Evolutionary conservation across 2,797 vertebrate genomes (phyloP), one percentile per base, ranked within the genome.

Genomic region (Cephalopachus bancanus): DNA sequence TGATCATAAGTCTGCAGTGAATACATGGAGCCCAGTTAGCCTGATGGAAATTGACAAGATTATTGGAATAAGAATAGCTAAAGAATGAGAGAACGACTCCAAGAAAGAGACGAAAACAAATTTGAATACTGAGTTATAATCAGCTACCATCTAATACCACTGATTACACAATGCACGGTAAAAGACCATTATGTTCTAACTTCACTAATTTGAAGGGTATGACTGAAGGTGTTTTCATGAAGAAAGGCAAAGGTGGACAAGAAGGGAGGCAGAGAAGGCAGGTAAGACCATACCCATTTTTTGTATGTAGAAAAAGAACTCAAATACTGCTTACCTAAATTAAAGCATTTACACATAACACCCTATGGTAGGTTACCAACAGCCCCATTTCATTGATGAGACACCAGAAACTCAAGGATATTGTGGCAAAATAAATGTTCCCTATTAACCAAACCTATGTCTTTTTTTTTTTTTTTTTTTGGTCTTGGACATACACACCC

Each of bases 51-150:
- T 64, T 85, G 92, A 83, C 12, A 91, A 78, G 62, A 72, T 53
- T 96, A 97, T 89, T 30, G 57, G 83, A 57, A 71, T 89, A 88
- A 92, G n/a, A 62, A 62, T 24, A 84, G 20, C 65, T 79, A 30
- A 71, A 65, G 14, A 33, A 83, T 85, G 6, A 83, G 49, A 96
- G 59, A 92, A 64, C 88, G 60, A 83, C 16, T 78, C 1, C 5
- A 55, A 90, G 14, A 83, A 5, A 60, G 64, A 75, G 10, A 55
- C 1, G 91, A 59, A 96, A 80, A 12, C n/a, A 87, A 87, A 84
- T 92, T 17, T 55, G 49, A 75, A 51, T 92, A 88, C 28, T 90
- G 53, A 84, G 37, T 79, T 88, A 51, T 59, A 95, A 84, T 87
- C 60, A 88, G 71, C 53, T 83, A 75, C 11, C 22, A 53, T 53